phyloP scores from a whole-genome alignment of 2,113 vertebrate genomes.

The Sander lucioperca region DNA sequence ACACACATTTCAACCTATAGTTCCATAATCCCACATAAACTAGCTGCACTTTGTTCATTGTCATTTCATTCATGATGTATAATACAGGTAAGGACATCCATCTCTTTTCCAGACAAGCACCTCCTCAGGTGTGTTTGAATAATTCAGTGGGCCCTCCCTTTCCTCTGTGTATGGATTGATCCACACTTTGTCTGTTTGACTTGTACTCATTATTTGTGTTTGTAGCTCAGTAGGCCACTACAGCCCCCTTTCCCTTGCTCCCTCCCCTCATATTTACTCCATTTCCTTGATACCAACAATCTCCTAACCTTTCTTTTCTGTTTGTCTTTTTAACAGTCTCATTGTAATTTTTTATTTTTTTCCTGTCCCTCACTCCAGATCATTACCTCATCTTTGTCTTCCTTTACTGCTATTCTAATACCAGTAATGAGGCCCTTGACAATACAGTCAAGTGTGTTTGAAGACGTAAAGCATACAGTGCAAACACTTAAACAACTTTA shows the following conservation, averaged over 20 bases:
- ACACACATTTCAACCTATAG: conserved; percentile 11
- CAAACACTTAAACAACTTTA: neutral
- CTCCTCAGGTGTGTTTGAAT: conserved; percentile 80
- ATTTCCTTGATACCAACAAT: neutral
- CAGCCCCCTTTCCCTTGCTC: conserved; percentile 18
- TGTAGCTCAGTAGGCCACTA: conserved; percentile 73
- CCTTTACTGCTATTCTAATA: neutral
- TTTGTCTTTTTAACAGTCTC: neutral
- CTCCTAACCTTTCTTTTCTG: neutral
- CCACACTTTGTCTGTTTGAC: conserved; percentile 56
- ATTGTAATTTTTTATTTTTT: neutral
- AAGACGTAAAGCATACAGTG: neutral
- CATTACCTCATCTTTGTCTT: neutral
- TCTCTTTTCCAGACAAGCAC: conserved; percentile 69
- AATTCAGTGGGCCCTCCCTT: conserved; percentile 67
- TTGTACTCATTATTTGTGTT: conserved; percentile 65
- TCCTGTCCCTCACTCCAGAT: neutral
- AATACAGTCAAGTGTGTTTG: neutral
- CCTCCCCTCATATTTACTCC: neutral
- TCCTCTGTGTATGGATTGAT: conserved; percentile 61
- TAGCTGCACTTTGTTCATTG: conserved; percentile 20
- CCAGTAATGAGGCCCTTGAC: neutral
- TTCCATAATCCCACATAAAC: neutral
- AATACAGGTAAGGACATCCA: conserved; percentile 69
- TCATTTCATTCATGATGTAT: conserved; percentile 72